Evolutionary conservation across 2,888 invertebrate species (phyloP), one percentile per base, ranked within the genome.

Genomic region (Sycophila texana): DNA sequence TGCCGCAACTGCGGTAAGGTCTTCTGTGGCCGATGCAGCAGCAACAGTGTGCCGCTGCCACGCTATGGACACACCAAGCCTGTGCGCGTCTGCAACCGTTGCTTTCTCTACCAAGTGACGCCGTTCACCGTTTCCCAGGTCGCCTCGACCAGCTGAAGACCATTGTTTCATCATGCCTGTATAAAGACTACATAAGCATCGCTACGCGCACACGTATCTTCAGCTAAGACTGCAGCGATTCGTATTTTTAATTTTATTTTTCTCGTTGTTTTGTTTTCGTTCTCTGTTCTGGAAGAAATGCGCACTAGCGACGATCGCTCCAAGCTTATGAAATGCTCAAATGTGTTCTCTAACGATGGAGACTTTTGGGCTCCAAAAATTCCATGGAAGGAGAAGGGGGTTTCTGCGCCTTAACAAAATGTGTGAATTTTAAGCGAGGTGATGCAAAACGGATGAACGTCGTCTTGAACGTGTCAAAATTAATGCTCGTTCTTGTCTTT

Each of bases 1-100:
- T 99, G 99, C 90, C 92, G 99, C 85, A 98, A 98, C 91, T 99
- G 99, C 91, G 99, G 99, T 90, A 94, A 97, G 93, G 97, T 98
- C 60, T 98, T 98, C 91, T 99, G 98, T 91, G 96, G 96, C 0
- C 94, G 96, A 65, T 99, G 98, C 91, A 98, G 98, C 84, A 95
- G 96, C 67, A 97, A 98, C 90, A 96, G 96, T 82, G 96, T 98
- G 77, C 97, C 98, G 30, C 91, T 99, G 85, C 98, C 98, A 14
- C 96, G 97, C 88, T 98, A 95, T 91, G 98, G 98, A 1, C 96
- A 98, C 87, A 92, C 94, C 84, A 98, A 97, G 89, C 98, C 98
- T 7, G 98, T 98, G 4, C 94, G 98, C 57, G 98, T 99, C 55
- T 99, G 98, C 91, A 96, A 97, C 88, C 94, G 95, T 86, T 97